phyloP scores from a whole-genome alignment of 2,888 invertebrate species.

The Ophioninae sp. region DNA sequence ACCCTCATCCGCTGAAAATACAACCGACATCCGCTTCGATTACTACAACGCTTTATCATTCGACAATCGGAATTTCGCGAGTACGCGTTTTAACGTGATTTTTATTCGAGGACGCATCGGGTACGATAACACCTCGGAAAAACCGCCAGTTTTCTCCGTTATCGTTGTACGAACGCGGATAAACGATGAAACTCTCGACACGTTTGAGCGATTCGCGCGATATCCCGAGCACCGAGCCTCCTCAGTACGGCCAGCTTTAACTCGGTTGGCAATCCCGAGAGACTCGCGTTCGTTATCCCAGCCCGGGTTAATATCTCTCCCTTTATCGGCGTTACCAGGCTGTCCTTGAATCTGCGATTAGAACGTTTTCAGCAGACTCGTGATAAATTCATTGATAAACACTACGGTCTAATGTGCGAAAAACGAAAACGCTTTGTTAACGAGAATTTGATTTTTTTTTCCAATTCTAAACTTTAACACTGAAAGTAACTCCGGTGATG shows the following conservation, averaged over 20 bases:
- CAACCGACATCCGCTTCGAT: neutral
- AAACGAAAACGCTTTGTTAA: too few species aligned
- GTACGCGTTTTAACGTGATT: neutral
- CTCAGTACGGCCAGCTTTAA: conserved; percentile 74
- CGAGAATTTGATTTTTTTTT: neutral
- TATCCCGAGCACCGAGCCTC: conserved; percentile 67
- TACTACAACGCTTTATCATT: neutral
- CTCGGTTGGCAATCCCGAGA: conserved; percentile 80
- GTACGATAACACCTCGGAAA: neutral
- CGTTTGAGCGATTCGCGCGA: conserved; percentile 69
- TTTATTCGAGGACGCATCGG: neutral
- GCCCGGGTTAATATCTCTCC: conserved; percentile 82
- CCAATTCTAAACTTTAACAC: neutral
- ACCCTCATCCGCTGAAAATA: neutral
- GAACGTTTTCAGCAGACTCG: conserved; percentile 17
- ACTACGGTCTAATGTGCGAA: too few species aligned
- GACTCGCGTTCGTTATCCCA: conserved; percentile 76
- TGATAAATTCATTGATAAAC: neutral
- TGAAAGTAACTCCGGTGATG: too few species aligned
- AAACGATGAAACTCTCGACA: conserved; percentile 70
- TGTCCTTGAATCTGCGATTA: conserved; percentile 82
- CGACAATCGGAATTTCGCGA: neutral
- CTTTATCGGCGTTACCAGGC: conserved; percentile 83
- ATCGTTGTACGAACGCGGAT: conserved; percentile 51
- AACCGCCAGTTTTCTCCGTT: neutral